Base-by-base conservation (phyloP, 2,888 invertebrate species). In the Neoscelio sp. region DNA sequence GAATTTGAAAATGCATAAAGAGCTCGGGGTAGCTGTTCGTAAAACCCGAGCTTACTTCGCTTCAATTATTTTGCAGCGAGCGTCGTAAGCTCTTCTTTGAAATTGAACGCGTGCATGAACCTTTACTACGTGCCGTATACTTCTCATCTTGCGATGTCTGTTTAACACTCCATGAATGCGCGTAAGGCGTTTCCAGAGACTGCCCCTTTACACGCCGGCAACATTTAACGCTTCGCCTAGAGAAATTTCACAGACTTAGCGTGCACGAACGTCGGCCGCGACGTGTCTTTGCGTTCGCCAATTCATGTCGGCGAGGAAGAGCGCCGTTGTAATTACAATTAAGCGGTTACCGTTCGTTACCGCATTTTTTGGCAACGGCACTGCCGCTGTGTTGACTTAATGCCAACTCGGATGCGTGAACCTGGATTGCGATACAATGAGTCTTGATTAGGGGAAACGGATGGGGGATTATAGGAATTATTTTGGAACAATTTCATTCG, bases 21-120 rank as follows among this genome's bases (percentile, higher is more conserved):
- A 44, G 48, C 64, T 64, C 10, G 17, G 20, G 17, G 17, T 13
- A 64, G 42, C 44, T 26, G 54, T 23, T 15, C 67, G 10, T 68
- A 8, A 44, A 52, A 65, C 42, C 26, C 13, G 67, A 26, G 35
- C 18, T 68, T 56, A 46, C 26, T 46, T 35, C 44, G 56, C 54
- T 68, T 68, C 26, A 44, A 26, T 52, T 68, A 56, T 54, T 54
- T 54, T 54, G 54, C 33, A 10, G 20, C 62, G 26, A 62, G 26
- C 65, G 52, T 40, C 40, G 54, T 64, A 64, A 73, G 65, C 74
- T 54, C 26, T 48, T 54, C 48, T 65, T 74, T 65, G 56, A 74
- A 74, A 65, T 56, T 42, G 58, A 65, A 74, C 38, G 56, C 65
- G 48, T 38, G 48, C 40, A 38, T 56, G 23, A 52, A 33, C 52